Evolutionary conservation across 2,888 invertebrate species (phyloP), one percentile per base, ranked within the genome.

Genomic region (Caenorhabditis sp.): DNA sequence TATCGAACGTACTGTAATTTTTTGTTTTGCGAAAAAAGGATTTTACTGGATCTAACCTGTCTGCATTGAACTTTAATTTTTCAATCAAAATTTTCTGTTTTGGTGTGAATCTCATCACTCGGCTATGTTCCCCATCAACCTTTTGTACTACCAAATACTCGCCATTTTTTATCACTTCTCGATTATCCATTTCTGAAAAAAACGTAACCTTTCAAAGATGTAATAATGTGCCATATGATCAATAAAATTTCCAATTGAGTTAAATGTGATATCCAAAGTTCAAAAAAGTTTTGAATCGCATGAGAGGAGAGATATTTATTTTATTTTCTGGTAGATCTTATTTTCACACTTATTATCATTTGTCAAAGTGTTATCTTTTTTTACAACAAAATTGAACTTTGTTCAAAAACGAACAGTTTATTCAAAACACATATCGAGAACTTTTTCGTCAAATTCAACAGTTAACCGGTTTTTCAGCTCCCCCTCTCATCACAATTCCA

Each of bases 51-150:
- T 17, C 17, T 4, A 19, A 79, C 77, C 77, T 77, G 19, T 79
- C 79, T 6, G 76, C 73, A 17, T 73, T 61, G 58, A 85, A 83
- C 58, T 76, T 77, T 49, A 85, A 73, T 60, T 83, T 84, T 50
- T 85, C 85, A 37, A 85, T 81, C 24, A 81, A 69, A 53, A 83
- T 68, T 12, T 76, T 81, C 51, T 77, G 76, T 12, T 82, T 82
- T 51, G 62, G 57, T 17, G 73, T 72, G 64, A 85, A 74, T 12
- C 78, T 67, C 8, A 81, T 66, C 8, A 84, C 67, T 14, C 84
- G 76, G 36, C 74, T 67, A 27, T 83, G 83, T 50, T 84, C 84
- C 8, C 84, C 84, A 21, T 81, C 84, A 21, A 61, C 61, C 21
- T 61, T 61, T 26, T 61, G 61, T 17, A 61, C 61, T 50, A 61